Percentiles rank a stretch among this genome's conserved stretches.
phyloP scores from a whole-genome alignment of 2,888 invertebrate species.

The Agonopterix alstromeriana region DNA sequence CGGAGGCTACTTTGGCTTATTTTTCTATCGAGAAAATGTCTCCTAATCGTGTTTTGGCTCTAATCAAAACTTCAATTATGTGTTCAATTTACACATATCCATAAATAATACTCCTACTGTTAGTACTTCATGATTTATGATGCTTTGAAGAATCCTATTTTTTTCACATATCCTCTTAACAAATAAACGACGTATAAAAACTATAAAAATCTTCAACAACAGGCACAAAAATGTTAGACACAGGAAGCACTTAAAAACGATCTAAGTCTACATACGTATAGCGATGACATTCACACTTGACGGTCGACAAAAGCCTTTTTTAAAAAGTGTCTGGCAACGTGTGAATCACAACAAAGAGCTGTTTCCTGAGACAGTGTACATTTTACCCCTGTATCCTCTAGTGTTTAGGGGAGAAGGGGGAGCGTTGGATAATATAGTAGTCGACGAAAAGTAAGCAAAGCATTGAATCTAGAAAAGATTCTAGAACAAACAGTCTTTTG shows the following conservation, averaged over 20 bases:
- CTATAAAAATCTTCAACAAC: background rate
- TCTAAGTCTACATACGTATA: slow-evolving; percentile 8
- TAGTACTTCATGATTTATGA: too few relatives aligned
- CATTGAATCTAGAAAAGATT: background rate
- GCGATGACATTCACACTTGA: slow-evolving; percentile 48
- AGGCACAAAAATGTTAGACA: background rate
- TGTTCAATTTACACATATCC: too few relatives aligned
- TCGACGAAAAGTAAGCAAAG: background rate
- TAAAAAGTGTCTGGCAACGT: slow-evolving; percentile 58
- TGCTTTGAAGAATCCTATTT: too few relatives aligned
- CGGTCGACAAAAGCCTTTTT: slow-evolving; percentile 55
- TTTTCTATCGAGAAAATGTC: too few relatives aligned
- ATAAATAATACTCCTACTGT: too few relatives aligned
- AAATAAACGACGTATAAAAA: too few relatives aligned
- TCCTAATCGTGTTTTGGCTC: too few relatives aligned
- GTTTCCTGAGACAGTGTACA: slow-evolving; percentile 22
- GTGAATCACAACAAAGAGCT: slow-evolving; percentile 53
- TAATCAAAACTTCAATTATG: too few relatives aligned
- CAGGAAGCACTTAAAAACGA: slow-evolving; percentile 8
- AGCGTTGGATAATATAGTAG: slow-evolving; percentile 10
- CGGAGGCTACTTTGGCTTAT: too few relatives aligned
- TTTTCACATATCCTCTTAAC: too few relatives aligned
- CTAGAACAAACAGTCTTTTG: too few relatives aligned
- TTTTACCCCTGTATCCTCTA: background rate
- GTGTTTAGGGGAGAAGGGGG: slow-evolving; percentile 8